Conservation (phyloP, 2,797 vertebrate species). For the Gymnodraco acuticeps region DNA sequence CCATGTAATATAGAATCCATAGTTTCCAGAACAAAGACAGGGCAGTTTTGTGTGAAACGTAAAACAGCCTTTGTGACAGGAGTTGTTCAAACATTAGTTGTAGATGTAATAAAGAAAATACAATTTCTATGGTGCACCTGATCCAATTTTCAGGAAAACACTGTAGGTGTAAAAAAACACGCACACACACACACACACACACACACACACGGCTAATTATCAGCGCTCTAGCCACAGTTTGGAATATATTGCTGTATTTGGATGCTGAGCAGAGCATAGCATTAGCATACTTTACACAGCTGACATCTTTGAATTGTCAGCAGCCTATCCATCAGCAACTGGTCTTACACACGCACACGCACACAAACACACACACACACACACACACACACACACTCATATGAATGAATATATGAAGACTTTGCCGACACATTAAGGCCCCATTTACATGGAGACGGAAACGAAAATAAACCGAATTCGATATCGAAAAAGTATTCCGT, state of each 20-base stretch:
- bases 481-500: too few species aligned
- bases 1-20: neutral
- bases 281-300: conserved; percentile 81
- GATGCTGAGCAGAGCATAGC: conserved; percentile 71
- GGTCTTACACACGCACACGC: conserved; percentile 35
- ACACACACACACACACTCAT: conserved; percentile 8
- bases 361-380: conserved; percentile 1
- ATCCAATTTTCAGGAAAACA: conserved; percentile 3
- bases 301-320: conserved; percentile 81
- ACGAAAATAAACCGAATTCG: too few species aligned
- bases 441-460: too few species aligned
- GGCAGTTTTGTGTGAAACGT: neutral
- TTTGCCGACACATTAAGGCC: too few species aligned
- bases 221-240: conserved; percentile 51
- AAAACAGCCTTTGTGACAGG: too few species aligned
- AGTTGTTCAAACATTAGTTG: neutral
- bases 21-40: neutral
- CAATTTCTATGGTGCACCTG: neutral
- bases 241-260: conserved; percentile 75
- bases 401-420: conserved; percentile 29
- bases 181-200: neutral
- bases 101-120: neutral
- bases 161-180: neutral
- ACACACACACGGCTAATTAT: conserved; percentile 64
- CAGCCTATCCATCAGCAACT: conserved; percentile 67